phyloP scores from a whole-genome alignment of 1,140 invertebrate species.

The Drosophila chauvacae region DNA sequence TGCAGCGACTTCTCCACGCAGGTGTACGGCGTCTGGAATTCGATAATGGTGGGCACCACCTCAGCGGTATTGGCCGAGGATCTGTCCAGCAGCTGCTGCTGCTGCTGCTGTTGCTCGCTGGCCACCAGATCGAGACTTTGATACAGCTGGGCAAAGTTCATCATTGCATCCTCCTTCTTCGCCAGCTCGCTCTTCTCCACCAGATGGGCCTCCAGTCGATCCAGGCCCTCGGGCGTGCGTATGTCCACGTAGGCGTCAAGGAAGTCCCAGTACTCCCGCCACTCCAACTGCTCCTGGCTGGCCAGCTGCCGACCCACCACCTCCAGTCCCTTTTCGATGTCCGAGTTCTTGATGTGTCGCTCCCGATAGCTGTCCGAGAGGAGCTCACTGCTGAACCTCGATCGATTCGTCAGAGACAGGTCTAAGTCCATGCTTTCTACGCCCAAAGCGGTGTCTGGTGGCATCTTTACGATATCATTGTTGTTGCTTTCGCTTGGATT shows the following conservation, averaged over 20 bases:
- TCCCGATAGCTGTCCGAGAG: slow-evolving; percentile 66
- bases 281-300: slow-evolving; percentile 90
- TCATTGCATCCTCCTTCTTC: slow-evolving; percentile 25
- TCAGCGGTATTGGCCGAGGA: neutral
- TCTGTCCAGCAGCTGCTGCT: neutral
- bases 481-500: slow-evolving; percentile 27
- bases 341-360: slow-evolving; percentile 88
- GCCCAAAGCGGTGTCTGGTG: neutral
- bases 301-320: slow-evolving; percentile 91
- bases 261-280: slow-evolving; percentile 97
- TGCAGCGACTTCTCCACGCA: slow-evolving; percentile 88
- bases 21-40: slow-evolving; percentile 84
- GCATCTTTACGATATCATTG: neutral
- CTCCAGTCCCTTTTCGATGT: slow-evolving; percentile 94
- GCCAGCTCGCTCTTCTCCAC: slow-evolving; percentile 82
- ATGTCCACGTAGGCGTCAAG: slow-evolving; percentile 92
- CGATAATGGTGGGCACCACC: slow-evolving; percentile 1
- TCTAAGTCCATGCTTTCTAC: slow-evolving; percentile 10
- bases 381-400: slow-evolving; percentile 13
- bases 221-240: slow-evolving; percentile 88
- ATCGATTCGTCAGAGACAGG: slow-evolving; percentile 16
- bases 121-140: slow-evolving; percentile 50
- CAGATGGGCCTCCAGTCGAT: slow-evolving; percentile 90
- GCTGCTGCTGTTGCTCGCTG: slow-evolving; percentile 6
- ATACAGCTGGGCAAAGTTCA: slow-evolving; percentile 37